Percentiles rank a stretch among this genome's conserved stretches.
These are phyloP conservation scores for Caenorhabditis sulstoni DNA, from an alignment of 2,888 invertebrate species.

Conservation along the genomic window DNA sequence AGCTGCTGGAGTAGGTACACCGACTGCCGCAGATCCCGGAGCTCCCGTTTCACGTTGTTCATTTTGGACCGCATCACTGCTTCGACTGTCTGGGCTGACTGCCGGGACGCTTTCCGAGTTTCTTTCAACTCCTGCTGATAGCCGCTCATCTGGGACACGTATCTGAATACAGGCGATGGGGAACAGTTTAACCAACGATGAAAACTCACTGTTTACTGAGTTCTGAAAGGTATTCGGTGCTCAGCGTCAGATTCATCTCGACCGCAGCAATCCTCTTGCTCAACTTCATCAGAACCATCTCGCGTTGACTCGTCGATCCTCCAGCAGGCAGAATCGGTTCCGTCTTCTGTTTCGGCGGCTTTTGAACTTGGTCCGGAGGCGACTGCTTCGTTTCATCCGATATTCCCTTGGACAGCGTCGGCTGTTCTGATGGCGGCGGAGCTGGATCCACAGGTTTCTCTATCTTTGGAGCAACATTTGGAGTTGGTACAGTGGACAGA, in stretches of 20 bases:
- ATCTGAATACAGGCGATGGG: constrained; percentile 21
- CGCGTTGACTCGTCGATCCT: constrained; percentile 81
- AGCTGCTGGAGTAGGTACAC: constrained; percentile 36
- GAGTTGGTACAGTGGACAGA: not conserved
- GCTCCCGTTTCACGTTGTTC: constrained; percentile 44
- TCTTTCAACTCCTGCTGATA: constrained; percentile 54
- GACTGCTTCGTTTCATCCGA: constrained; percentile 18
- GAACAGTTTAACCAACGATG: too few species aligned
- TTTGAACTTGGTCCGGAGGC: constrained; percentile 4
- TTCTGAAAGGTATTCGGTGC: constrained; percentile 96
- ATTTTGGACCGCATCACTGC: constrained; percentile 33
- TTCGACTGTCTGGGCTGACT: constrained; percentile 39
- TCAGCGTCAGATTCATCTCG: constrained; percentile 96
- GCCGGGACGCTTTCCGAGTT: constrained; percentile 22
- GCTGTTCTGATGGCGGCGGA: too few species aligned
- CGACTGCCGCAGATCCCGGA: constrained; percentile 43
- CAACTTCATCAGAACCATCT: constrained; percentile 94
- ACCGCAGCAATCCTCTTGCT: constrained; percentile 91
- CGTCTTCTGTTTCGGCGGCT: constrained; percentile 12
- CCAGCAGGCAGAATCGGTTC: constrained; percentile 55
- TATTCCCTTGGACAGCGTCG: not conserved
- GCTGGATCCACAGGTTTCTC: not conserved
- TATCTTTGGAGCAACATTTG: not conserved
- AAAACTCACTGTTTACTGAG: constrained; percentile 85
- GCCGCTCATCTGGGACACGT: constrained; percentile 58